Evolutionary conservation across 2,888 invertebrate species (phyloP).

Genomic region (Limnephilus marmoratus): DNA sequence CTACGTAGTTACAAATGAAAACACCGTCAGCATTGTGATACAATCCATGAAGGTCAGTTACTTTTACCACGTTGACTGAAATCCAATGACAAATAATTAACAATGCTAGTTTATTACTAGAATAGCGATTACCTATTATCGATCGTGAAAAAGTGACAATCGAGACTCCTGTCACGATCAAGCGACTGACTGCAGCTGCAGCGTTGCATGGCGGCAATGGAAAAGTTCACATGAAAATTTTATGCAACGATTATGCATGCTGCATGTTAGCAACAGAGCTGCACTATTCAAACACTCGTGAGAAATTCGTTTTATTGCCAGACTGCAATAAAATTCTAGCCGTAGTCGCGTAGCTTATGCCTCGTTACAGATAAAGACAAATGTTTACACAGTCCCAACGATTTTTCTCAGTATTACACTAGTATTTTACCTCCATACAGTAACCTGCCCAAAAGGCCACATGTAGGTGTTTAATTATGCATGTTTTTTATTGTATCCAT

Average conservation of each 20-base stretch:
- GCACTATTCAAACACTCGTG: background rate
- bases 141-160: constrained; percentile 29
- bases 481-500: background rate
- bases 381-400: background rate
- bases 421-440: background rate
- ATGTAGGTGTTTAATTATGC: background rate
- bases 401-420: background rate
- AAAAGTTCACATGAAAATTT: constrained; percentile 21
- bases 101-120: constrained; percentile 3
- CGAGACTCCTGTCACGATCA: constrained; percentile 12
- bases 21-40: background rate
- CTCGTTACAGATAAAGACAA: background rate
- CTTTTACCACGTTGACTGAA: background rate
- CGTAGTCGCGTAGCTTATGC: background rate
- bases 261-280: background rate
- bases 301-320: background rate
- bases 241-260: constrained; percentile 35
- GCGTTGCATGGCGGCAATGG: constrained; percentile 29
- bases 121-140: background rate
- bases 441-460: background rate
- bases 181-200: background rate
- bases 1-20: background rate
- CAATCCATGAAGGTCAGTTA: constrained; percentile 17
- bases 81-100: constrained; percentile 3
- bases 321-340: background rate